Evolutionary conservation across 1,140 invertebrate genomes (phyloP).

Genomic region (Rhopalosiphum padi): DNA sequence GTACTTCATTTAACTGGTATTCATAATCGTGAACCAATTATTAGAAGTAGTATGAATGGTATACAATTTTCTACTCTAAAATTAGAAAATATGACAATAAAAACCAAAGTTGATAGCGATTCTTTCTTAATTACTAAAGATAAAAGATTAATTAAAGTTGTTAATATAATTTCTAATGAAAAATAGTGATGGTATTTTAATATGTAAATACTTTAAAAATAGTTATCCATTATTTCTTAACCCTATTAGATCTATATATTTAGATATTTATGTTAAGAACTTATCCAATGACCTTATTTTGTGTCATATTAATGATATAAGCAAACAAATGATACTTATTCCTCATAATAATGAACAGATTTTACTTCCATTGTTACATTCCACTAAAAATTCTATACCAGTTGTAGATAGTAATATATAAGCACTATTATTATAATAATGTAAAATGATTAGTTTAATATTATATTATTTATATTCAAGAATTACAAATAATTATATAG

Average conservation of each 20-base stretch:
- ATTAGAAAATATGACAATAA: conserved; percentile 10
- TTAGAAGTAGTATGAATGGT: neutral
- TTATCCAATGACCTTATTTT: neutral
- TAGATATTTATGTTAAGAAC: neutral
- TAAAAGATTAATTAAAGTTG: neutral
- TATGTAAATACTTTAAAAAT: neutral
- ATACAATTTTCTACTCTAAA: neutral
- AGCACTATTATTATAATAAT: too few relatives aligned
- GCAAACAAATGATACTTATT: neutral
- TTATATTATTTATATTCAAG: too few relatives aligned
- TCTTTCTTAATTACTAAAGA: conserved; percentile 14
- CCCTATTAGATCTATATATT: neutral
- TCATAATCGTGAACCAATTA: conserved; percentile 5
- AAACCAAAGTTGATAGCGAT: neutral
- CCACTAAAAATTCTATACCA: neutral
- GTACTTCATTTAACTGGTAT: neutral
- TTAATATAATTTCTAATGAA: conserved; percentile 24
- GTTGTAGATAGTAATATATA: neutral
- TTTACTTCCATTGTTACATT: conserved; percentile 8
- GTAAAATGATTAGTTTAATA: too few relatives aligned
- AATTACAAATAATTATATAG: too few relatives aligned
- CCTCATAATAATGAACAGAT: neutral
- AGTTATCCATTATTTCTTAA: conserved; percentile 9
- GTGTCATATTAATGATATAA: neutral
- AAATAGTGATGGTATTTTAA: neutral